phyloP scores from a whole-genome alignment of 2,888 invertebrate species.

The Drosophila barbarae region DNA sequence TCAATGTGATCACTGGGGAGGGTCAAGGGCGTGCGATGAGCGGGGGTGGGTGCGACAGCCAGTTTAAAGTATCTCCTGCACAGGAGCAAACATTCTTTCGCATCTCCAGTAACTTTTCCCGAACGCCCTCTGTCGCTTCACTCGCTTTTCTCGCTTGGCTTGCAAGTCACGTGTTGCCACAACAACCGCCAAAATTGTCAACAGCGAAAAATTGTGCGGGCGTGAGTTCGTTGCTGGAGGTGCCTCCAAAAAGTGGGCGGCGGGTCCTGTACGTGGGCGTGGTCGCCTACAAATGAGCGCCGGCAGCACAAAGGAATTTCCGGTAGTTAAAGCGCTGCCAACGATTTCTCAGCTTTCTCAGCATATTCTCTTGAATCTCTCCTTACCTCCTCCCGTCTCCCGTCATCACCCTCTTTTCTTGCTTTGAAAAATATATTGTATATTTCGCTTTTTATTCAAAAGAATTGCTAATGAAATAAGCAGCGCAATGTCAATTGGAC shows the following conservation, averaged over 20 bases:
- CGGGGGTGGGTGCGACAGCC: constrained; percentile 38
- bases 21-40: constrained; percentile 27
- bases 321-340: constrained; percentile 70
- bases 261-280: constrained; percentile 33
- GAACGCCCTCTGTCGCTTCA: constrained; percentile 2
- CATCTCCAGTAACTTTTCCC: constrained; percentile 53
- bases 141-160: constrained; percentile 51
- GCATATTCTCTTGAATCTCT: constrained; percentile 52
- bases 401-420: constrained; percentile 16
- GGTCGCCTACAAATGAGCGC: constrained; percentile 58
- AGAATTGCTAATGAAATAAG: constrained; percentile 72
- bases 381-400: neutral
- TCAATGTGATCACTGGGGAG: constrained; percentile 69
- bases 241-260: constrained; percentile 25
- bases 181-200: constrained; percentile 74
- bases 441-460: constrained; percentile 53
- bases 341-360: constrained; percentile 46
- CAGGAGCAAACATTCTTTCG: constrained; percentile 49
- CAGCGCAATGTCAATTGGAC: constrained; percentile 41
- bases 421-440: constrained; percentile 27
- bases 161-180: constrained; percentile 73
- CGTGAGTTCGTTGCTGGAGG: constrained; percentile 62
- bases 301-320: constrained; percentile 73
- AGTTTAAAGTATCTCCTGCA: constrained; percentile 55
- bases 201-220: constrained; percentile 74